Evolutionary conservation across 1,140 invertebrate species (phyloP), one percentile per base, ranked within the genome.

Genomic region (Bathynomus jamesi): DNA sequence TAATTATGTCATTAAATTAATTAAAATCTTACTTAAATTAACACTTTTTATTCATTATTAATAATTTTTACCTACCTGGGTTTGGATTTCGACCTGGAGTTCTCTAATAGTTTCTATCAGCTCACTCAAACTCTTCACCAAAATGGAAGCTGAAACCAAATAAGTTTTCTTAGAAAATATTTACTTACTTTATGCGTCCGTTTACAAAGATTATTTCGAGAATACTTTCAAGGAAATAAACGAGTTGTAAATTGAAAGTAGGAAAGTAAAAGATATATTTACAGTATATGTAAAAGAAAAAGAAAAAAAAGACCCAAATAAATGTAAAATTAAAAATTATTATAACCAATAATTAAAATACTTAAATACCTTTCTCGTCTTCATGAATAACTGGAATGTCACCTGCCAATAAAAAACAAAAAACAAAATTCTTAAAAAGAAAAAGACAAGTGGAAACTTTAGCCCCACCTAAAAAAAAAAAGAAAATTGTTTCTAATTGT

Each of bases 381-480:
- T 87, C 85, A n/a, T 79, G 78, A 67, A 87, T 83, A 24, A 88
- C 85, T 24, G 89, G 89, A 78, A 92, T 92, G 80, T 93, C 91
- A 68, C 90, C 90, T 82, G 79, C 28, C 80, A 80, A 70, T 71
- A 7, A 64, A 61, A 65, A 73, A 28, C 11, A 81, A 7, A 40
- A 8, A 40, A 40, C 17, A 40, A 7, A 8, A 40, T 40, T 8
- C 32, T 40, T 17, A 8, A 40, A 7, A 8, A 40, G 7, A 40
- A 8, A 40, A 7, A 8, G 17, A 7, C 17, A 40, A 8, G 17
- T 40, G 17, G 7, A 40, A 8, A 40, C 32, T 40, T 8, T 40
- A 40, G 7, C 17, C 32, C 17, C 32, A 8, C 32, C 32, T 40
- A 40, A 7, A 8, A 40, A 7, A 8, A 40, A 8, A 40, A 8